Conservation (phyloP, 2,797 vertebrate genomes). For the Poecilia velifera region DNA sequence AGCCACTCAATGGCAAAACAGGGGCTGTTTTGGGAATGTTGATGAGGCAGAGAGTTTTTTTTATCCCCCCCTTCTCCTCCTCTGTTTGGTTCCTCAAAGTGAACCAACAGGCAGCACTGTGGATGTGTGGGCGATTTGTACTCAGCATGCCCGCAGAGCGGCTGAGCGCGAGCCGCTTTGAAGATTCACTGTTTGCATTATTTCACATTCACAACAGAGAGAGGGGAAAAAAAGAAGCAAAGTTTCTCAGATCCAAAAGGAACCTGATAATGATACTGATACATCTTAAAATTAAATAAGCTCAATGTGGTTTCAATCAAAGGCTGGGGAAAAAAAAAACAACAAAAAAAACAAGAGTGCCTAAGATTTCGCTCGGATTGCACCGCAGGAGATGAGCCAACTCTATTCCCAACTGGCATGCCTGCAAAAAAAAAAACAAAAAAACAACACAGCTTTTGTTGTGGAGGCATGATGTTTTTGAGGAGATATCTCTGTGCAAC, state of each 20-base stretch:
- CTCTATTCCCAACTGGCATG: constrained; percentile 51
- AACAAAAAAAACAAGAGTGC: constrained; percentile 24
- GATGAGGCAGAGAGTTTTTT: constrained; percentile 75
- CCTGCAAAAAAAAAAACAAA: constrained; percentile 16
- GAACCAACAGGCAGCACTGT: constrained; percentile 64
- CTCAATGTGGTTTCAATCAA: constrained; percentile 59
- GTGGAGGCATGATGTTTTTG: constrained; percentile 55
- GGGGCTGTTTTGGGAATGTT: constrained; percentile 74
- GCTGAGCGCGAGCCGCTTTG: constrained; percentile 71
- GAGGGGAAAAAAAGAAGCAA: not conserved
- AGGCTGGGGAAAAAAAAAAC: constrained; percentile 22
- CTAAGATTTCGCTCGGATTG: constrained; percentile 60
- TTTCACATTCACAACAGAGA: constrained; percentile 65
- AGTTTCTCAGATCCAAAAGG: constrained; percentile 57
- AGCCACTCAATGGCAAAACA: constrained; percentile 58
- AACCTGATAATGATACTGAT: constrained; percentile 53
- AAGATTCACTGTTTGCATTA: constrained; percentile 76
- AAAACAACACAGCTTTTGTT: constrained; percentile 50
- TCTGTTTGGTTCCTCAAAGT: constrained; percentile 58
- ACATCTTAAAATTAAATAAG: constrained; percentile 68
- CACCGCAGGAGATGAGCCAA: constrained; percentile 54
- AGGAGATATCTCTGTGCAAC: constrained; percentile 60
- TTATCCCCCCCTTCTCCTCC: not conserved
- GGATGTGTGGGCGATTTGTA: constrained; percentile 76
- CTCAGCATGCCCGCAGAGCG: constrained; percentile 69